Evolutionary conservation across 2,113 vertebrate species (phyloP), one percentile per base, ranked within the genome.

Genomic region (Neogobius melanostomus): DNA sequence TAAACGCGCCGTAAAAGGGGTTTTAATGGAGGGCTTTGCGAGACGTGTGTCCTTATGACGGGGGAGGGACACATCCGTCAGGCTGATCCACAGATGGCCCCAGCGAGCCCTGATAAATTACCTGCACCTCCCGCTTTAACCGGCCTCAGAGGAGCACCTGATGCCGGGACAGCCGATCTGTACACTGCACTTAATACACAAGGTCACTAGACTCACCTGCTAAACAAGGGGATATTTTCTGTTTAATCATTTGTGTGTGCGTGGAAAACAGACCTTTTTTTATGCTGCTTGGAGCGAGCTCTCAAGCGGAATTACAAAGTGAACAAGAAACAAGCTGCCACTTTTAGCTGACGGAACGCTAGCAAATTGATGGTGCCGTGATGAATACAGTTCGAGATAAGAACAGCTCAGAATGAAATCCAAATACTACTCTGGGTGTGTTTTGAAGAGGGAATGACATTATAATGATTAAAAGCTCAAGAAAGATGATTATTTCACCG

Each of bases 61-160:
- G 91, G 92, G 81, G 87, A 92, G 91, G 89, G 91, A 88, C 86
- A 90, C 90, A 93, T 94, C 92, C 88, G 92, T 94, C 93, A 93
- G 90, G 90, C 90, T 91, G 83, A 89, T 79, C 86, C 83, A 79
- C 91, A 92, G 91, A 91, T 92, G 91, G 91, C 88, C 90, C 91
- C 87, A 80, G 72, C 60, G 89, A 88, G 88, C 78, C 69, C 79
- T 92, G 93, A 93, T 90, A 85, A 90, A 93, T 94, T 82, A 85
- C 85, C 87, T 85, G 81, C 82, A 87, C 83, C 89, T 89, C 81
- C 9, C 6, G 86, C 78, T 87, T 88, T 91, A 89, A 85, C 86
- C 85, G 86, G 86, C 78, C 69, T 9, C 83, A 50, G 65, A 80
- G 73, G 82, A 61, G 42, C 75, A 59, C 68, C 60, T 1, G 68